Evolutionary conservation across 1,140 invertebrate species (phyloP).

Genomic region (Listronotus bonariensis): DNA sequence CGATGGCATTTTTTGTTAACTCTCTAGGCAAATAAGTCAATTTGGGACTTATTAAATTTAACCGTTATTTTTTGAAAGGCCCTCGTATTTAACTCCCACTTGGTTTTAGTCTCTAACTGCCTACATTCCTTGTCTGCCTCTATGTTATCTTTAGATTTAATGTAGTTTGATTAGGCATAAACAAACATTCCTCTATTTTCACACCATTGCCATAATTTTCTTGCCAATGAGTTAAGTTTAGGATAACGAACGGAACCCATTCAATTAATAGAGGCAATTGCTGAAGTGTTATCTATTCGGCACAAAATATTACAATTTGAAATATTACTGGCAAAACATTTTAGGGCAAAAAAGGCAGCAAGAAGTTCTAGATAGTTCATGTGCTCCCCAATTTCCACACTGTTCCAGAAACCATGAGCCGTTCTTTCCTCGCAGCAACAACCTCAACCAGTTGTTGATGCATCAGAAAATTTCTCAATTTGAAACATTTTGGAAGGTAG

Average conservation of each 20-base stretch:
- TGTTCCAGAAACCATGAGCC: conserved; percentile 18
- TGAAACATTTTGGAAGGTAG: neutral
- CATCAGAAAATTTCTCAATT: conserved; percentile 15
- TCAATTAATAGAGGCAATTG: conserved; percentile 42
- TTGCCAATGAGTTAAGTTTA: conserved; percentile 32
- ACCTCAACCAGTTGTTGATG: conserved; percentile 24
- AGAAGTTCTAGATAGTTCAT: conserved; percentile 32
- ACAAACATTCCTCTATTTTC: conserved; percentile 13
- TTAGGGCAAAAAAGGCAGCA: conserved; percentile 16
- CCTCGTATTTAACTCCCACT: conserved; percentile 2
- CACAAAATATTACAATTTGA: conserved; percentile 41
- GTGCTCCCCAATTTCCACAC: conserved; percentile 18
- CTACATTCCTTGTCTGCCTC: conserved; percentile 45
- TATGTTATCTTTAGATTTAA: conserved; percentile 40
- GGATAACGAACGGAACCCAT: conserved; percentile 42
- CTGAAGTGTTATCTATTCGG: conserved; percentile 46
- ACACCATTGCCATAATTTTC: conserved; percentile 43
- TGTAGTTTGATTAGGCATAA: conserved; percentile 30
- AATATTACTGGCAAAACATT: conserved; percentile 20
- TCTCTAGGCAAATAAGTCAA: conserved; percentile 48
- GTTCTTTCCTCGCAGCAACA: conserved; percentile 1
- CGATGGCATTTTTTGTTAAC: conserved; percentile 44
- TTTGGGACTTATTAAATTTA: conserved; percentile 36
- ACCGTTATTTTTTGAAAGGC: conserved; percentile 31
- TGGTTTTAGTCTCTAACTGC: conserved; percentile 3